A percentile compares a stretch with the other conserved stretches of the same genome.
phyloP scores from a whole-genome alignment of 2,797 vertebrate species.

The Naso thynnoides region DNA sequence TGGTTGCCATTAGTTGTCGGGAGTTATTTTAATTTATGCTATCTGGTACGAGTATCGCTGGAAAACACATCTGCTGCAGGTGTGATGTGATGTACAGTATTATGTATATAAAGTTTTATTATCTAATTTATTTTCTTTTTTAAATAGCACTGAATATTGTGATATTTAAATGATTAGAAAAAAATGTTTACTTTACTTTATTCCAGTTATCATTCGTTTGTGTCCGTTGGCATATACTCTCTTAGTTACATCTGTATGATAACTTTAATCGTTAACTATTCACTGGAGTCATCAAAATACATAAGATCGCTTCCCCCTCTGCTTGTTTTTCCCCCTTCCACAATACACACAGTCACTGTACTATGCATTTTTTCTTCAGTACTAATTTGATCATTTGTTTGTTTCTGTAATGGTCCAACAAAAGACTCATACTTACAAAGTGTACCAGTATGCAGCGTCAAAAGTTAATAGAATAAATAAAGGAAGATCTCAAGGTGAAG shows the following conservation, averaged over 20 bases:
- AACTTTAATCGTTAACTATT: conserved; percentile 60
- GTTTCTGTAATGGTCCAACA: not conserved
- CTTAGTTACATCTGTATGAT: conserved; percentile 56
- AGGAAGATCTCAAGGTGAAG: not conserved
- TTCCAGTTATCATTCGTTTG: conserved; percentile 57
- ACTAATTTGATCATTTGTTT: conserved; percentile 16
- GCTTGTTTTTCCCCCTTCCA: conserved; percentile 23
- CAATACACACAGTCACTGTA: not conserved
- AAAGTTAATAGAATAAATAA: conserved; percentile 5
- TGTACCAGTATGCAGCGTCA: not conserved
- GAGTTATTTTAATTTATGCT: conserved; percentile 70
- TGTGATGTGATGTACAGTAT: conserved; percentile 93
- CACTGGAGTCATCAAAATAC: conserved; percentile 70
- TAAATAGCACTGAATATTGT: conserved; percentile 83
- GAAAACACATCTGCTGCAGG: conserved; percentile 82
- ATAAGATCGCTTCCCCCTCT: conserved; percentile 27
- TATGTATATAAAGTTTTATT: conserved; percentile 94
- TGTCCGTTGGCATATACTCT: conserved; percentile 81
- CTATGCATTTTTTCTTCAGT: conserved; percentile 3
- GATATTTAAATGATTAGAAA: conserved; percentile 77
- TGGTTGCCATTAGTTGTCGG: conserved; percentile 91
- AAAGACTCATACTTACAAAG: not conserved
- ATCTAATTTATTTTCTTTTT: conserved; percentile 93
- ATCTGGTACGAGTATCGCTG: conserved; percentile 71
- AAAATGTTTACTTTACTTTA: conserved; percentile 63